Evolutionary conservation across 2,797 vertebrate genomes (phyloP).

Genomic region (Mallotus villosus): DNA sequence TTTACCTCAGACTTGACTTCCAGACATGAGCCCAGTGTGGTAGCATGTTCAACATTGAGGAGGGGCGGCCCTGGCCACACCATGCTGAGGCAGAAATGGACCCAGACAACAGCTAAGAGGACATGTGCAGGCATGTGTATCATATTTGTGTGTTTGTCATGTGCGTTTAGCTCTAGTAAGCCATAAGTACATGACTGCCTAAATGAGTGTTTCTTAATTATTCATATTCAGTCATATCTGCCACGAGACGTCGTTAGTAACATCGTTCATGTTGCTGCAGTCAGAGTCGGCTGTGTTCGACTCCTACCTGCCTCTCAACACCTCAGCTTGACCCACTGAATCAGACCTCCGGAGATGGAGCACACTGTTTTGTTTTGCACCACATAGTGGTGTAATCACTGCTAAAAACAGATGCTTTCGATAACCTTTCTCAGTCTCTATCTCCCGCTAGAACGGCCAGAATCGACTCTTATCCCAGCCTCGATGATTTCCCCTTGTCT

Average conservation of each 20-base stretch:
- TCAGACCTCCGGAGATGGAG: not conserved
- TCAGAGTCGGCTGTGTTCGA: slow-evolving; percentile 25
- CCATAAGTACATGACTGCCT: not conserved
- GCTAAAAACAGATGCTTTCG: slow-evolving; percentile 21
- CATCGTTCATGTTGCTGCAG: slow-evolving; percentile 10
- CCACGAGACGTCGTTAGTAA: not conserved
- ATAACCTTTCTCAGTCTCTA: not conserved
- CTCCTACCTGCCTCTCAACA: slow-evolving; percentile 2
- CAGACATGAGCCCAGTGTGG: slow-evolving; percentile 2
- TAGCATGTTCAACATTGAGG: too few species aligned
- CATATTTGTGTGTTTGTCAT: not conserved
- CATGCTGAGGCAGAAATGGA: slow-evolving; percentile 8
- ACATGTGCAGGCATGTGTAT: not conserved
- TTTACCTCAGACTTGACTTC: slow-evolving; percentile 34
- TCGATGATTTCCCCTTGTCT: slow-evolving; percentile 40
- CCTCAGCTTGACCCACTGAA: slow-evolving; percentile 2
- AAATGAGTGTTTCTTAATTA: not conserved
- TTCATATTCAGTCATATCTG: not conserved
- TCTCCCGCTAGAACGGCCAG: not conserved
- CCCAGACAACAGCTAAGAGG: not conserved
- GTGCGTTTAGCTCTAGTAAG: not conserved
- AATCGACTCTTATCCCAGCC: slow-evolving; percentile 29
- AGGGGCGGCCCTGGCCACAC: slow-evolving; percentile 6
- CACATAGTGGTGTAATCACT: slow-evolving; percentile 15
- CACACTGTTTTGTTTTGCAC: slow-evolving; percentile 10